Conservation (phyloP, 2,888 invertebrate genomes). For the Macroteleia sp. region DNA sequence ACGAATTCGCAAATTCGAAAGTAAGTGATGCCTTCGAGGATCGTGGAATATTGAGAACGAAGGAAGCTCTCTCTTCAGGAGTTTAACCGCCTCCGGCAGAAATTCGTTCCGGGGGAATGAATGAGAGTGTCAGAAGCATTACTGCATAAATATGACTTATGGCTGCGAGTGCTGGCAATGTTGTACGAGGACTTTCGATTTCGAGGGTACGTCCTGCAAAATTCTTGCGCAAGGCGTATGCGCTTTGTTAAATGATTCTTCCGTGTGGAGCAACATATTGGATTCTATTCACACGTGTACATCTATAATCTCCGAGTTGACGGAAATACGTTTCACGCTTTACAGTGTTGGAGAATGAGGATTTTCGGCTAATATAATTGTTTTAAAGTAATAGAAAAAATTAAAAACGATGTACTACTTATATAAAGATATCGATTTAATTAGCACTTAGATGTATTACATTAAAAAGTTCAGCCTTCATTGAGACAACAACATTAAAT, state of each 20-base stretch:
- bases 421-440: too few relatives aligned
- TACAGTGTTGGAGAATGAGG: too few relatives aligned
- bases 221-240: constrained; percentile 59
- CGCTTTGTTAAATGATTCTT: constrained; percentile 62
- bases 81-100: constrained; percentile 61
- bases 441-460: too few relatives aligned
- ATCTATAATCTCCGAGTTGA: constrained; percentile 42
- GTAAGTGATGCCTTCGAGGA: constrained; percentile 39
- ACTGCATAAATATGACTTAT: constrained; percentile 79
- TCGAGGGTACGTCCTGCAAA: constrained; percentile 61
- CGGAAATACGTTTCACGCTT: constrained; percentile 55
- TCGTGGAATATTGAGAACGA: constrained; percentile 35
- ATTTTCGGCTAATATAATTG: too few relatives aligned
- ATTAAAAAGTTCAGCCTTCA: too few relatives aligned
- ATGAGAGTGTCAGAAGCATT: constrained; percentile 77
- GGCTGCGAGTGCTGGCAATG: constrained; percentile 69
- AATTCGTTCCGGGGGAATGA: constrained; percentile 68
- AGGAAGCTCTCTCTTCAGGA: constrained; percentile 40
- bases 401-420: not conserved
- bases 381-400: constrained; percentile 18
- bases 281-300: constrained; percentile 58
- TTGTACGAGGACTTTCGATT: constrained; percentile 63
- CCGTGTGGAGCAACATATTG: constrained; percentile 53
- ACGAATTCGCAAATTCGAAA: constrained; percentile 47
- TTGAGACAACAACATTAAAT: too few relatives aligned